Evolutionary conservation across 2,888 invertebrate genomes (phyloP).

Genomic region (Ligdia adustata): DNA sequence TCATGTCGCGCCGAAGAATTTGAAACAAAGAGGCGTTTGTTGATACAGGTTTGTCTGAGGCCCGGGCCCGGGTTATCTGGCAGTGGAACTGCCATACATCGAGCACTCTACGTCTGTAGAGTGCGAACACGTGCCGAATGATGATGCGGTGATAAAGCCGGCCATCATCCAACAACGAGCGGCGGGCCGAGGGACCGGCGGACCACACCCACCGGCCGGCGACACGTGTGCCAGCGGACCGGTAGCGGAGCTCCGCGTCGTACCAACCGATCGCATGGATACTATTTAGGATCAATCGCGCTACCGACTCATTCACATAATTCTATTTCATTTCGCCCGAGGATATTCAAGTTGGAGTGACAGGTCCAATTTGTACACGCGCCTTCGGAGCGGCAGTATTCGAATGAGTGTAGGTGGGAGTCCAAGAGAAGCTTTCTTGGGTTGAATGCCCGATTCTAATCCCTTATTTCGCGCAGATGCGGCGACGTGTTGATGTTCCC

Average conservation of each 20-base stretch:
- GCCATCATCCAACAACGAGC: background rate
- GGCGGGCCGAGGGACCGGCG: background rate
- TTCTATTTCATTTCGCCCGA: background rate
- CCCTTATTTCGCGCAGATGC: constrained; percentile 19
- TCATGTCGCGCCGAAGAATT: background rate
- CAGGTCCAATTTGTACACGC: background rate
- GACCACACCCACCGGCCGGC: background rate
- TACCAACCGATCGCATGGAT: background rate
- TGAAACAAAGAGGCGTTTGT: constrained; percentile 7
- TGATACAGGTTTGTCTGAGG: constrained; percentile 13
- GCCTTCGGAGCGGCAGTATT: background rate
- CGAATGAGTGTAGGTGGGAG: constrained; percentile 15
- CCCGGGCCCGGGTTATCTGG: constrained; percentile 2
- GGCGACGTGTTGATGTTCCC: background rate
- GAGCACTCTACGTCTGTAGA: background rate
- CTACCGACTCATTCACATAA: background rate
- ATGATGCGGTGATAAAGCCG: background rate
- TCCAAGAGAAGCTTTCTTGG: background rate
- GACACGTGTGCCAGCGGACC: background rate
- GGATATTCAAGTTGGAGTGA: background rate
- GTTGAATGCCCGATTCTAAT: constrained; percentile 20
- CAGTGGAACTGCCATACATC: background rate
- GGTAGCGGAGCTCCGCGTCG: background rate
- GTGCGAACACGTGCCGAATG: constrained; percentile 1
- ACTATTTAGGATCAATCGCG: background rate